Evolutionary conservation across 1,140 invertebrate species (phyloP).

Genomic region (Pemphigus obesinymphae): DNA sequence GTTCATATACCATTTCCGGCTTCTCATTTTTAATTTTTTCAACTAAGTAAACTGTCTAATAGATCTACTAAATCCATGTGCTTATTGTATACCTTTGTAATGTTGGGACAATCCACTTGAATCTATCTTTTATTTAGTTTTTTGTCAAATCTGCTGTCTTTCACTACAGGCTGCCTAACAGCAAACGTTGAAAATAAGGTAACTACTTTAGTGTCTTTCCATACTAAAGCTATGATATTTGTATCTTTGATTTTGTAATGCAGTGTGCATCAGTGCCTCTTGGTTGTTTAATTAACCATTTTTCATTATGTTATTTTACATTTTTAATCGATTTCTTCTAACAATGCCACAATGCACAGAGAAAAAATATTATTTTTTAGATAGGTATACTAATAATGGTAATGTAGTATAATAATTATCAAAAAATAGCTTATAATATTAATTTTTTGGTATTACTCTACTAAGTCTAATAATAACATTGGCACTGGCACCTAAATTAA

Average conservation of each 20-base stretch:
- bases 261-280: neutral
- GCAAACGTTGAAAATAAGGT: constrained; percentile 7
- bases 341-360: no score
- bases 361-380: neutral
- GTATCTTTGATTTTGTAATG: neutral
- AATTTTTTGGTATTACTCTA: no score
- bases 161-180: no score
- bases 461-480: neutral
- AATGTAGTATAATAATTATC: constrained; percentile 1
- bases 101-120: constrained; percentile 38
- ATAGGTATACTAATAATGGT: neutral
- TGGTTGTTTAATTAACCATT: no score
- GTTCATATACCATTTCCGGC: no score
- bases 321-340: neutral
- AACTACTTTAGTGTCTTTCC: neutral
- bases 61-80: no score
- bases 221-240: neutral
- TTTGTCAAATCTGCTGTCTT: no score
- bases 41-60: no score
- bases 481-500: no score
- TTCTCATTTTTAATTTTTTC: no score
- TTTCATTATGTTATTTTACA: neutral
- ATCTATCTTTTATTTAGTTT: neutral
- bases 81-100: no score
- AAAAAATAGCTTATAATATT: no score